Base-by-base conservation (phyloP, 1,140 invertebrate species). In the Drosophila orosa region DNA sequence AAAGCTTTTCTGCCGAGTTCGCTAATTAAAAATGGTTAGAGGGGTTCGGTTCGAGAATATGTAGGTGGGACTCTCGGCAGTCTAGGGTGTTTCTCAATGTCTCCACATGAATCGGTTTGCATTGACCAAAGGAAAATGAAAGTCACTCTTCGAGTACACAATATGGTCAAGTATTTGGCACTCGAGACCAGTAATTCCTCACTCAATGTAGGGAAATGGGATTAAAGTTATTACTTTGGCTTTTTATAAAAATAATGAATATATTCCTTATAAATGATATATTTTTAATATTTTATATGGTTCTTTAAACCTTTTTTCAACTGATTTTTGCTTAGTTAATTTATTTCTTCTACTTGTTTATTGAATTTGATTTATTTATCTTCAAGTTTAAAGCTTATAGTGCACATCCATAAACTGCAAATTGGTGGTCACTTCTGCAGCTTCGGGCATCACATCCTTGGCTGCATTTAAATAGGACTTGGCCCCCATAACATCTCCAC, bases 381-480 rank as follows among this genome's bases (percentile, higher is more conserved):
- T 33, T 19, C 7, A 50, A 12, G 1, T 45, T 48, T 82, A 91
- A 0, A 91, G 62, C 44, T 91, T 91, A 47, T 91, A 92, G 47
- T 91, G 79, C 40, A 80, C 65, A 59, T 91, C 83, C 86, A 92
- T 91, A 27, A 81, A 91, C 15, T 83, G 74, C 12, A 92, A 69
- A 78, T 92, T 92, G 54, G 57, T 60, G 5, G 65, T 27, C 3
- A 92, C 67, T 54, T 92, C 91, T 5, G 50, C 27, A 0, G 74
- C 69, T 6, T 85, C 79, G 3, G 66, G 63, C 39, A 89, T 55
- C n/a, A 91, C 80, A 59, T 90, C 90, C 56, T 84, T 80, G 19
- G 91, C 91, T 1, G 91, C 87, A 50, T 69, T 82, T 3, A 92
- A 56, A 50, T 92, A 92, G 0, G 91, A 91, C 55, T 92, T 92